phyloP scores from a whole-genome alignment of 2,888 invertebrate species.

The Plebejus melissa region DNA sequence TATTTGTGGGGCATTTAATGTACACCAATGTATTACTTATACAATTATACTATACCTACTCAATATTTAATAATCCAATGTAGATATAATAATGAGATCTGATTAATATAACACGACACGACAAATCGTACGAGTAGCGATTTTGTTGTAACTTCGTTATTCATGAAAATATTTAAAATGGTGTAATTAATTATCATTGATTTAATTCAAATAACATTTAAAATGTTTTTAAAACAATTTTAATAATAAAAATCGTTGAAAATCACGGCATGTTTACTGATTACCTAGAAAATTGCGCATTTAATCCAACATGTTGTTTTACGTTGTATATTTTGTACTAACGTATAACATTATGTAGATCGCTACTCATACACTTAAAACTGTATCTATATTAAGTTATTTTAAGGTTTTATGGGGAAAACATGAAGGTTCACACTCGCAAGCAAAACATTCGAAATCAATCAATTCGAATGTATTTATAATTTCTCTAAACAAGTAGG shows the following conservation, averaged over 20 bases:
- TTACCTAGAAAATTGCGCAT: neutral
- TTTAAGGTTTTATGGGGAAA: neutral
- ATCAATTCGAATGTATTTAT: neutral
- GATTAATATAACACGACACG: slow-evolving; percentile 42
- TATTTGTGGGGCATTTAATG: neutral
- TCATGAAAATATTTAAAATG: too few species aligned
- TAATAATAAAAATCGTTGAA: neutral
- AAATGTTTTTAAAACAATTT: neutral
- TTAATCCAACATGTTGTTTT: neutral
- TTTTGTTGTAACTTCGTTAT: neutral
- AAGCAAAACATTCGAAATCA: neutral
- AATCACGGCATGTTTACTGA: neutral
- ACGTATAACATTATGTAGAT: neutral
- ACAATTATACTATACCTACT: neutral
- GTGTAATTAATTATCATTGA: too few species aligned
- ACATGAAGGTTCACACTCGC: neutral
- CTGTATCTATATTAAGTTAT: neutral
- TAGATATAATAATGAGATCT: slow-evolving; percentile 51
- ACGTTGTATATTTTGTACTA: neutral
- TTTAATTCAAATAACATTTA: too few species aligned
- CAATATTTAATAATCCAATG: slow-evolving; percentile 29
- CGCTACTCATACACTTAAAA: neutral
- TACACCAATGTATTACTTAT: neutral
- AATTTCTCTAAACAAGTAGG: neutral
- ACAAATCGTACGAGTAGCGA: slow-evolving; percentile 32